Base-by-base conservation (phyloP, 2,797 vertebrate genomes). In the Miichthys miiuy region DNA sequence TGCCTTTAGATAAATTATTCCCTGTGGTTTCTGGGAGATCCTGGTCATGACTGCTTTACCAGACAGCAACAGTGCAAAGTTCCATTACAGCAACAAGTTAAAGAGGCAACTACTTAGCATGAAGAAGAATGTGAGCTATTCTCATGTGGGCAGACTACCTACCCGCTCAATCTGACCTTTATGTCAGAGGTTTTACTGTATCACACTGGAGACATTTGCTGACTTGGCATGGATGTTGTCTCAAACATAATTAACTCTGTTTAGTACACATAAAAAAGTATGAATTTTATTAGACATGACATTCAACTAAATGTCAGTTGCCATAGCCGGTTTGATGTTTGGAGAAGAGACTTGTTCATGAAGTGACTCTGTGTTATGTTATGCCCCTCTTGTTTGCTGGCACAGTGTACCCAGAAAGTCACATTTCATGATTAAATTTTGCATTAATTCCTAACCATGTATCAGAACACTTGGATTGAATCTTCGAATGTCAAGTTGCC, bases 111-210 rank as follows among this genome's bases (percentile, higher is more conserved):
- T 68, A 13, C 77, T 81, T 86, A 80, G 55, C 77, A 84, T 68
- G 47, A 58, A n/a, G 21, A 71, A 81, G 86, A 90, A 87, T 88
- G 66, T 81, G 54, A 88, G 79, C 73, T 84, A 86, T 87, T 81
- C 55, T 41, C 50, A 42, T 2, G 87, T 88, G 87, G 87, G 78
- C 55, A 44, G 73, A 62, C 81, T 27, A 82, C 67, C 83, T 75
- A 63, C 81, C 54, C 25, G 1, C 64, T 56, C 67, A 46, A 17
- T 74, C 65, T 65, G 84, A 85, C 86, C 82, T 87, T 77, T 54
- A 14, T 38, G 23, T 73, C 75, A 58, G 17, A 44, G 25, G 14
- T 27, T 65, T 70, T 52, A 70, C 34, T 44, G 11, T 44, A 44
- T 87, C 84, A 68, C 58, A 41, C 46, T 44, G 68, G 60, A 16